Evolutionary conservation across 1,140 invertebrate species (phyloP).

Genomic region (Diprion similis): DNA sequence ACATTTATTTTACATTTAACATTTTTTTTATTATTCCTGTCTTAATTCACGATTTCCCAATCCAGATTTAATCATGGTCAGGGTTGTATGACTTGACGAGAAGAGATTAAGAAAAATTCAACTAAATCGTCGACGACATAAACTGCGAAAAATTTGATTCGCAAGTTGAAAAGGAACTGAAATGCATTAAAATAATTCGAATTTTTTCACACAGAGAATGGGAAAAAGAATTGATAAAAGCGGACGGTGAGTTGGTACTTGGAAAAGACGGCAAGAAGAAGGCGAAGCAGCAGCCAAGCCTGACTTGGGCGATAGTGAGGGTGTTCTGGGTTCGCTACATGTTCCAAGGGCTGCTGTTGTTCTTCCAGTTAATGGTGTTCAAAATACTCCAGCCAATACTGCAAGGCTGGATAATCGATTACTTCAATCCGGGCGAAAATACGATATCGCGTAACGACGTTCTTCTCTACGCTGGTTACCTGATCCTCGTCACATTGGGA

Average conservation of each 20-base stretch:
- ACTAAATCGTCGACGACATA: too few relatives aligned
- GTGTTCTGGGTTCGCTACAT: constrained; percentile 59
- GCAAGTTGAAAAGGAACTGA: too few relatives aligned
- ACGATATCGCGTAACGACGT: constrained; percentile 43
- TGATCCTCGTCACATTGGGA: constrained; percentile 44
- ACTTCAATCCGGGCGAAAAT: constrained; percentile 53
- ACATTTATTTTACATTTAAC: too few relatives aligned
- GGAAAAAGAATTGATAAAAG: constrained; percentile 55
- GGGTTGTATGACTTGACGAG: too few relatives aligned
- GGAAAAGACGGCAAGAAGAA: constrained; percentile 39
- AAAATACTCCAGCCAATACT: constrained; percentile 61
- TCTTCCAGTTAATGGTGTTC: constrained; percentile 42
- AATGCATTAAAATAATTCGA: too few relatives aligned
- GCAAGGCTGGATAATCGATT: constrained; percentile 63
- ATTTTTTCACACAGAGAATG: constrained; percentile 53
- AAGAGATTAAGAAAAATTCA: too few relatives aligned
- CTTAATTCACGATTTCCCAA: too few relatives aligned
- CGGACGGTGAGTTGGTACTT: constrained; percentile 44
- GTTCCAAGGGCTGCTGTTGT: constrained; percentile 51
- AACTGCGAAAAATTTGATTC: too few relatives aligned
- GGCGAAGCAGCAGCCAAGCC: constrained; percentile 48
- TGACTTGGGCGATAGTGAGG: constrained; percentile 54
- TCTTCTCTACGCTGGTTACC: constrained; percentile 47
- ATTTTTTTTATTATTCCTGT: too few relatives aligned
- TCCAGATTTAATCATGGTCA: too few relatives aligned